Evolutionary conservation across 2,113 vertebrate species (phyloP), one percentile per base, ranked within the genome.

Genomic region (Microcebus jonahi): DNA sequence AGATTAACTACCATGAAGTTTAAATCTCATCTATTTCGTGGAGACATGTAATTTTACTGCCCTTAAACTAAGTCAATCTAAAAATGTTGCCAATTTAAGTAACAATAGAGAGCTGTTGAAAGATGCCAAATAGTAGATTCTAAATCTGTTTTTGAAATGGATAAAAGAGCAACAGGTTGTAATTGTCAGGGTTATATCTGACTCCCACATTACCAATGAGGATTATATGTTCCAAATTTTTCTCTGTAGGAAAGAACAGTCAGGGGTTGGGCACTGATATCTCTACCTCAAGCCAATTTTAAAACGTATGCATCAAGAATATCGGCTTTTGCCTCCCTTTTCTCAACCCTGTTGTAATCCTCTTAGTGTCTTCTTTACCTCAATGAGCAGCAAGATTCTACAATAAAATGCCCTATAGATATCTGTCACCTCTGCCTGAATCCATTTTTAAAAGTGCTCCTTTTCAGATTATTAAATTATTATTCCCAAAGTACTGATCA

Each of bases 91-190:
- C 95, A 97, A 95, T 76, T 55, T 95, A 95, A 97, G 80, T 34
- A 88, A 86, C 65, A 79, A 96, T 31, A 88, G 96, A 9, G 18
- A 93, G 88, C 48, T 77, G 55, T 3, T 96, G 94, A 94, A 68
- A 59, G 55, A 48, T 94, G 45, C 88, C 95, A 97, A 23, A 81
- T 18, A 45, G 53, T 94, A 59, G 94, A 85, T 82, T 97, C 90
- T 71, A 97, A 92, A 93, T 90, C 91, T 87, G 97, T 65, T 92
- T 94, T 88, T 96, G 65, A 94, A 82, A 95, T 92, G 27, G 76
- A 98, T 94, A 98, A 99, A 98, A 98, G 97, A 98, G 98, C 98
- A 98, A 98, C 98, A 97, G 98, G 98, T 96, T 98, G 91, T 98
- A 98, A 98, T 98, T 98, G 97, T 59, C 82, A 90, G 93, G 97